These are phyloP conservation scores for Synodontis membranacea DNA, from an alignment of 2,113 vertebrate genomes.

Conservation along the genomic window DNA sequence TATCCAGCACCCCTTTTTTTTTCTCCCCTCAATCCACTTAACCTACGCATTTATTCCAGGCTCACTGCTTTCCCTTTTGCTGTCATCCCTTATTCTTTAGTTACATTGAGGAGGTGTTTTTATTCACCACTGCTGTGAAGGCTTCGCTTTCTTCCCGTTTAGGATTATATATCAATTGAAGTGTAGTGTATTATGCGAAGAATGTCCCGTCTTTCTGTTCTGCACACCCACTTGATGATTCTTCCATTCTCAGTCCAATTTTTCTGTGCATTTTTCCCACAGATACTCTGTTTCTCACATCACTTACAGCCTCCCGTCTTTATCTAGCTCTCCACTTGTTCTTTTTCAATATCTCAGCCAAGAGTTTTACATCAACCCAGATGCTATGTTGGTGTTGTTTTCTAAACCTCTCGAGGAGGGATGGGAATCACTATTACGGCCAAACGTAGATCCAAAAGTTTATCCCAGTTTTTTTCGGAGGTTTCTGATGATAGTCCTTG, in stretches of 20 bases:
- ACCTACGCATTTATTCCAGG: constrained; percentile 32
- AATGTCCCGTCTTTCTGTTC: not conserved
- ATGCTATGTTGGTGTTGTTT: constrained; percentile 26
- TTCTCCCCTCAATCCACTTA: constrained; percentile 33
- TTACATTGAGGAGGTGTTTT: constrained; percentile 15
- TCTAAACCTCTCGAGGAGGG: constrained; percentile 28
- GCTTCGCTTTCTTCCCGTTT: not conserved
- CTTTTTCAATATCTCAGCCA: constrained; percentile 25
- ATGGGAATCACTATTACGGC: constrained; percentile 28
- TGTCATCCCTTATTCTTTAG: constrained; percentile 24
- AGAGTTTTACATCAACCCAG: constrained; percentile 41
- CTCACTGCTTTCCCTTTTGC: constrained; percentile 19
- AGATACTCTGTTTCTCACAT: constrained; percentile 34
- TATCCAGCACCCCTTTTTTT: constrained; percentile 22
- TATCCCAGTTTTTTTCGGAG: not conserved
- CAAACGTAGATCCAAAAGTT: constrained; percentile 11
- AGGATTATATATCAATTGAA: constrained; percentile 18
- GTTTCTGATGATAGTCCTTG: constrained; percentile 41
- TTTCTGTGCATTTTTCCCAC: constrained; percentile 28
- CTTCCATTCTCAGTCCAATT: constrained; percentile 1
- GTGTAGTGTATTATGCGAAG: constrained; percentile 2
- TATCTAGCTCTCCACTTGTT: not conserved
- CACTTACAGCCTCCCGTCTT: constrained; percentile 6
- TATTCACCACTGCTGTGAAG: not conserved
- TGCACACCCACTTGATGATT: constrained; percentile 32